Evolutionary conservation across 2,888 invertebrate species (phyloP), one percentile per base, ranked within the genome.

Genomic region (Yponomeuta plumbellus): DNA sequence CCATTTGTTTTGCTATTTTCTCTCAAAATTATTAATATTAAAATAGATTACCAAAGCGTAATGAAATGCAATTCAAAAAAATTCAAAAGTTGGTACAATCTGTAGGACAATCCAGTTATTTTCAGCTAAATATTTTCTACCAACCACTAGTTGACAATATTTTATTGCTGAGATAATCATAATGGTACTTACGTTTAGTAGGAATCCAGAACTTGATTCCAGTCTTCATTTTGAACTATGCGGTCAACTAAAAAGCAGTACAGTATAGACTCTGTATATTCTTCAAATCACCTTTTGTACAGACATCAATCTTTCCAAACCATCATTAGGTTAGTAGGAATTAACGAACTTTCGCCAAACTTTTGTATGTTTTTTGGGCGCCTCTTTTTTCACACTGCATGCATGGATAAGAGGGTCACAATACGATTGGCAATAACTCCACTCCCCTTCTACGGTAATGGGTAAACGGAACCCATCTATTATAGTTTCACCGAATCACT

Each of bases 111-210:
- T 26, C 26, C 26, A 26, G 4, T 26, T 26, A 26, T 26, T 26
- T 26, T 26, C 26, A 4, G 5, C 5, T 1, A 26, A 26, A 26
- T 26, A 26, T 26, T 26, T 26, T 26, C 26, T 26, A 26, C 1
- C 5, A 5, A 1, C 26, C 26, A 26, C 5, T 26, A 26, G 26
- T 26, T 26, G 26, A 26, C 2, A 26, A 26, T 26, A 26, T 26
- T 26, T 26, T 26, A 26, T 26, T 26, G 26, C 26, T 26, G 5
- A 26, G 26, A 26, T 8, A 5, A 11, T 44, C 40, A 64, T 64
- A 22, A 64, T 6, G 59, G 20, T 56, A 76, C 85, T 81, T 72
- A 86, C 86, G 79, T 74, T 80, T 83, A 2, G 74, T 68, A 2
- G 83, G 80, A 40, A 83, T 75, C 85, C 85, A 84, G 67, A 79